Conservation (phyloP, 2,888 invertebrate species). For the Isotomurus palustris region DNA sequence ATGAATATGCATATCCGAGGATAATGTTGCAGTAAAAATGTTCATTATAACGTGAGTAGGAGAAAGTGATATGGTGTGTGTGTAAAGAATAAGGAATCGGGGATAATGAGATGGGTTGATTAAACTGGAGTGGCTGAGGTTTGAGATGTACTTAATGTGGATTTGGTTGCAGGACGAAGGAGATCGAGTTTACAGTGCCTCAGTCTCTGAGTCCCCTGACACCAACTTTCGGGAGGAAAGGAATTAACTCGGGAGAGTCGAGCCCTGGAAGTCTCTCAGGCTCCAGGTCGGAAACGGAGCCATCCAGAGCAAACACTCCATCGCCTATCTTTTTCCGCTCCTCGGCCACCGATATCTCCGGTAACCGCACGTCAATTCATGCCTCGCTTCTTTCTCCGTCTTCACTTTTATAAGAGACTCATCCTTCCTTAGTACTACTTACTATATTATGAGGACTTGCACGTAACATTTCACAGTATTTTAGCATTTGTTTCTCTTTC, state of each 20-base stretch:
- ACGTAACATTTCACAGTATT: too few species aligned
- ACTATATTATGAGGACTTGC: too few species aligned
- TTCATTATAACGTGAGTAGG: too few species aligned
- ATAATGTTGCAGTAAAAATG: too few species aligned
- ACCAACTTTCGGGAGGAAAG: slow-evolving; percentile 42
- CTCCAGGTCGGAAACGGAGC: slow-evolving; percentile 43
- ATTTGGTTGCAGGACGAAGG: slow-evolving; percentile 36
- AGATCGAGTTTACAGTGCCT: slow-evolving; percentile 46
- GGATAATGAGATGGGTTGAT: background rate
- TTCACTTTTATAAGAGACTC: too few species aligned
- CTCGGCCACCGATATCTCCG: slow-evolving; percentile 33
- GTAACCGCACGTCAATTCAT: slow-evolving; percentile 29
- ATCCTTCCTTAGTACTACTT: too few species aligned
- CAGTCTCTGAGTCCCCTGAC: slow-evolving; percentile 43
- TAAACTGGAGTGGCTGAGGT: background rate
- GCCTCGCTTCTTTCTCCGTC: too few species aligned
- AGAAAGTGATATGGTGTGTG: background rate
- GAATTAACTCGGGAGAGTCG: slow-evolving; percentile 41
- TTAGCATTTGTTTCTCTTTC: too few species aligned
- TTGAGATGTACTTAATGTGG: background rate
- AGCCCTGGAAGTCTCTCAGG: slow-evolving; percentile 43
- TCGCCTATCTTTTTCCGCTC: slow-evolving; percentile 43
- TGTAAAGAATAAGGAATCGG: background rate
- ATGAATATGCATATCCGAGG: too few species aligned
- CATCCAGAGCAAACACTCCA: slow-evolving; percentile 42